Base-by-base conservation (phyloP, 2,113 vertebrate genomes). In the Oostethus manadensis region DNA sequence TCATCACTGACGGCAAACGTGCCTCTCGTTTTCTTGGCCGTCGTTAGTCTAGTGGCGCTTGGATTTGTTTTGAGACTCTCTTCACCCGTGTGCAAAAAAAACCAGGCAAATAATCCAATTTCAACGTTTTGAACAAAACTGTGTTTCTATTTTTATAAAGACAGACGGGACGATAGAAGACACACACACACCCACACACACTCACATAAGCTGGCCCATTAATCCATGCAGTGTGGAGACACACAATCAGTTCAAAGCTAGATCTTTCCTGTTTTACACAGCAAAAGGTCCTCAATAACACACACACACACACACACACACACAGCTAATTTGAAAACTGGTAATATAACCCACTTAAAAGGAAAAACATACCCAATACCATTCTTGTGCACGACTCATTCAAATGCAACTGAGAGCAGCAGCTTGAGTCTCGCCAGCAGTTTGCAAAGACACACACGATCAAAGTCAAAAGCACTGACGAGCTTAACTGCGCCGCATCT, bases 261-360 rank as follows among this genome's bases (percentile, higher is more conserved):
- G 54, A 16, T 45, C 20, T 61, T 23, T 13, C 18, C 18, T 15
- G 51, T 23, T 71, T 56, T 74, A 55, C 45, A 62, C 23, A 46
- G 61, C 50, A 47, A 70, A 73, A 51, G 22, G 51, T 62, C 50
- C 40, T 64, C 26, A 55, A 20, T 21, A 55, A 21, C 23, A 64
- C 44, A 54, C 51, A 20, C 40, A 11, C 43, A 62, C 51, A 20
- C 40, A 11, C 43, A 21, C 23, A 64, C 44, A 54, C 51, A 20
- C 40, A 11, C 43, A 62, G 71, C 70, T 72, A 53, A 80, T 83
- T 73, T 76, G 51, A 78, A 78, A 79, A 70, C 71, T 71, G 62
- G n/a, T 35, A 29, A 33, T 60, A 71, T 71, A 51, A 64, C 48
- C 55, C 66, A 71, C 72, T 69, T 66, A 64, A 61, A n/a, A 60